Base-by-base conservation (phyloP, 1,140 invertebrate species). In the Stegodyphus dumicola region DNA sequence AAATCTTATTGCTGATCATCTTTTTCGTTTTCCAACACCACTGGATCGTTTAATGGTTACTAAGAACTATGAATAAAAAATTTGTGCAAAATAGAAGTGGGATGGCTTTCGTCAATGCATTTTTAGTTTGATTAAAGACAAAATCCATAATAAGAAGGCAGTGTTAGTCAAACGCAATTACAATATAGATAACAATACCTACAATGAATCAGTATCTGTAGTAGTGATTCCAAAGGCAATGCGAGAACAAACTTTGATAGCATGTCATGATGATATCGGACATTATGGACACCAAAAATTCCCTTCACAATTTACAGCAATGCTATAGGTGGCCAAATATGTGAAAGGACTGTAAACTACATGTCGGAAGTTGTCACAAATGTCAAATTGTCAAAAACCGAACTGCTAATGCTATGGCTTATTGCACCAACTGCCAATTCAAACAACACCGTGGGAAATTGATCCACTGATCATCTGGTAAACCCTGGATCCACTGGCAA, bases 271-370 rank as follows among this genome's bases (percentile, higher is more conserved):
- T 56, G 73, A 75, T 75, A 52, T 56, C n/a, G 15, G 53, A 75
- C 52, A 75, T 75, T n/a, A 75, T 75, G 73, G 53, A 33, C 6
- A 15, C 33, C 51, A 33, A 75, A 75, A 73, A 54, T 18, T 9
- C 0, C 13, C 51, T 75, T 56, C 15, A 56, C 52, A 74, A 74
- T 56, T 74, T 74, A n/a, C 53, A 54, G 52, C 52, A 74, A 56
- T 13, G 71, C 52, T 74, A 74, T 11, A 54, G 71, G 15, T 56
- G 52, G 17, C 11, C 73, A 56, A n/a, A 56, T 6, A 75, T 75
- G 53, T 0, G 7, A 75, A 75, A 56, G 15, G 53, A 33, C 2
- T 56, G n/a, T 1, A 75, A 75, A 75, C 18, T 7, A 54, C 17
- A 75, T 4, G 7, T 54, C 18, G 2, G 18, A 56, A 51, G 2